Base-by-base conservation (phyloP, 2,113 vertebrate species). In the Arothron firmamentum region DNA sequence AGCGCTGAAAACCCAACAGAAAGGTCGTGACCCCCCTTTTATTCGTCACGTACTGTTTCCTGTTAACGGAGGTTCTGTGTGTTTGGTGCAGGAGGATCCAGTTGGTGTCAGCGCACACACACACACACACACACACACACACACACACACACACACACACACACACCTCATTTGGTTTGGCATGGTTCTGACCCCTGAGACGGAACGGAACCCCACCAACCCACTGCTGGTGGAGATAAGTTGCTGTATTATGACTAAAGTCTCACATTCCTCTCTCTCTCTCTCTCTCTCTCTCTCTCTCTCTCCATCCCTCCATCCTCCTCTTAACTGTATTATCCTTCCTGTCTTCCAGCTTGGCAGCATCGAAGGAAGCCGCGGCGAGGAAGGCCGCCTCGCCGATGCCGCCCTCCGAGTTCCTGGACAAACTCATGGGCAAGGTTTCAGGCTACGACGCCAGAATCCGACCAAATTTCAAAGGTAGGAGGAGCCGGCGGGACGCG, bases 381-480 rank as follows among this genome's bases (percentile, higher is more conserved):
- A 90, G 96, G 59, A 94, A 96, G 64, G 92, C 94, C 6, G 86
- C 93, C 69, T 90, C 96, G 47, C 93, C 94, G 8, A 96, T 98
- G 94, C 95, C 97, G 49, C 97, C 97, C 52, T 99, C 97, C 0
- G 97, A 99, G 85, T 99, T 99, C 90, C 85, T 99, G 92, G 97
- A 99, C 85, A 99, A 99, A 67, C 77, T 99, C 72, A 98, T 99
- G 97, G 97, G 97, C 41, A 89, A 97, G 79, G 96, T 96, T 48
- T 99, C 97, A 38, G 97, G 97, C 71, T 99, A 99, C 0, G 97
- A 99, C 59, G 97, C 97, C 85, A 93, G 97, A 88, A 99, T 99
- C 87, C 92, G 97, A 79, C 97, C 97, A 49, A 99, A 99, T 84
- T 99, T 98, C 72, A 98, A 98, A 98, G 96, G 97, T 98, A 94